Conservation (phyloP, 2,888 invertebrate genomes). For the Stenchaetothrips biformis region DNA sequence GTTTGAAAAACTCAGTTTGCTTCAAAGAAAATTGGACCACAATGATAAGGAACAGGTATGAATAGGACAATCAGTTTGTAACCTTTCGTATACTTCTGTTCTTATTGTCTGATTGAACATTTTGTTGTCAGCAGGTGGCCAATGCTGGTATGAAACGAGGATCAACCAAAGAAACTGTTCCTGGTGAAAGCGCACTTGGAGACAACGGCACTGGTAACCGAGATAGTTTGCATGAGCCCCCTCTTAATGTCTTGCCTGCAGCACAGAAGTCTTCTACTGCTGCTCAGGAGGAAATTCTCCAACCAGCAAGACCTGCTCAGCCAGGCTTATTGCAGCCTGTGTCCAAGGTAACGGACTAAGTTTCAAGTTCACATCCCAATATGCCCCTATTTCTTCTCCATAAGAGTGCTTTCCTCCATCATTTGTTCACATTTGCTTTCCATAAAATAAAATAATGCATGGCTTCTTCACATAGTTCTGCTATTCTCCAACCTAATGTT, state of each 20-base stretch:
- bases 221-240: not conserved
- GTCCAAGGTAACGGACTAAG: not conserved
- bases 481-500: no score
- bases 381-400: not conserved
- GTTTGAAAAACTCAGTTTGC: not conserved
- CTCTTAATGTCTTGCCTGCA: not conserved
- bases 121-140: not conserved
- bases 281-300: not conserved
- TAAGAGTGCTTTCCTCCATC: not conserved
- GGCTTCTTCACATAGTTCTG: no score
- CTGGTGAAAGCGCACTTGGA: not conserved
- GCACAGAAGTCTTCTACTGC: not conserved
- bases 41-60: not conserved
- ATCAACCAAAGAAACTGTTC: no score
- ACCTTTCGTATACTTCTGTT: not conserved
- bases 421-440: not conserved
- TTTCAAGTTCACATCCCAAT: not conserved
- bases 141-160: not conserved
- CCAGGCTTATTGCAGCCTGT: not conserved
- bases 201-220: not conserved
- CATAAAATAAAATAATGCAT: not conserved
- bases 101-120: not conserved
- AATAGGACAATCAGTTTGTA: not conserved
- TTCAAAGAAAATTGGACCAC: not conserved
- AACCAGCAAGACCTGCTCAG: slow-evolving; percentile 15